Evolutionary conservation across 2,888 invertebrate species (phyloP).

Genomic region (Drosophila neotestacea): DNA sequence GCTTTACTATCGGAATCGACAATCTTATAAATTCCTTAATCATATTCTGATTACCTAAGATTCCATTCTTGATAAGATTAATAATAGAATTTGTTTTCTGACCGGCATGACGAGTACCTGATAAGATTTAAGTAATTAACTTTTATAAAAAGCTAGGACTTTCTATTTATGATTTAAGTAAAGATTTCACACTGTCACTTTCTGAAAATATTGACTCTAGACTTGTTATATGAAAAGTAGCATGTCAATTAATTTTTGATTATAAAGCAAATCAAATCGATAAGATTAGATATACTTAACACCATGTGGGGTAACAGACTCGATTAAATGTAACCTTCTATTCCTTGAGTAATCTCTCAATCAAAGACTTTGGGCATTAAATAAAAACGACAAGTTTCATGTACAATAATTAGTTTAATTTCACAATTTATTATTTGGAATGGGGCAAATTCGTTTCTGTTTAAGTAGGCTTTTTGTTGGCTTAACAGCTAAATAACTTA

Average conservation of each 20-base stretch:
- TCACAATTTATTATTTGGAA: slow-evolving; percentile 35
- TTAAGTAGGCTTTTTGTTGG: slow-evolving; percentile 4
- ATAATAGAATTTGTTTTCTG: neutral
- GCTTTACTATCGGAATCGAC: neutral
- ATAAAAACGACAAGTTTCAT: neutral
- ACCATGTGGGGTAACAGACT: neutral
- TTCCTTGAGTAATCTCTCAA: neutral
- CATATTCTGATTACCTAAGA: neutral
- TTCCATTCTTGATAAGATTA: slow-evolving; percentile 16
- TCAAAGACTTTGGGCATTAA: neutral
- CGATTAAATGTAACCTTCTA: slow-evolving; percentile 13
- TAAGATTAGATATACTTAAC: neutral
- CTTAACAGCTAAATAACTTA: slow-evolving; percentile 47
- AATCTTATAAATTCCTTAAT: slow-evolving; percentile 12
- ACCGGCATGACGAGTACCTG: neutral
- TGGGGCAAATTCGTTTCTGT: slow-evolving; percentile 57
- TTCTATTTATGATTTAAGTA: neutral
- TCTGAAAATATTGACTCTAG: neutral
- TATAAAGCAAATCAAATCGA: neutral
- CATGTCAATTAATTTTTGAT: neutral
- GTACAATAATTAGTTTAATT: slow-evolving; percentile 54
- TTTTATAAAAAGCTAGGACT: neutral
- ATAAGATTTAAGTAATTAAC: slow-evolving; percentile 1
- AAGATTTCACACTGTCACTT: neutral
- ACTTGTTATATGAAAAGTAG: neutral